Percentiles rank a stretch among this genome's conserved stretches.
phyloP scores from a whole-genome alignment of 2,113 vertebrate genomes.

The Ciconia maguari region DNA sequence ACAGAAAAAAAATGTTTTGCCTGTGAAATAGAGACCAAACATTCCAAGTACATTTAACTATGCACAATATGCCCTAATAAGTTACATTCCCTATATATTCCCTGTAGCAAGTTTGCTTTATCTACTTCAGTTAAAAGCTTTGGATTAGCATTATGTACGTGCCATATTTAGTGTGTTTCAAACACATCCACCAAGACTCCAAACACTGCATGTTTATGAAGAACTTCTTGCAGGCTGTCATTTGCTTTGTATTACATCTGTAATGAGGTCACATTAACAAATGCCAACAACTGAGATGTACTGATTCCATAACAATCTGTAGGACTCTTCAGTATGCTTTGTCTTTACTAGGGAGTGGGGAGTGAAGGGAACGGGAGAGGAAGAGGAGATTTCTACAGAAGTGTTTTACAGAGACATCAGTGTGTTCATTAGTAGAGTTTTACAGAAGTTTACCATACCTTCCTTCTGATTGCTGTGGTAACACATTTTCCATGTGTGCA shows the following conservation, averaged over 20 bases:
- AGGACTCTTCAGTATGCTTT: not conserved
- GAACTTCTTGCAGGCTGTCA: not conserved
- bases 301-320: not conserved
- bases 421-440: not conserved
- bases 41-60: not conserved
- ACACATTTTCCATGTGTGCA: not conserved
- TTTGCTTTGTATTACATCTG: not conserved
- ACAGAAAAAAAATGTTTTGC: not conserved
- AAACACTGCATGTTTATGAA: not conserved
- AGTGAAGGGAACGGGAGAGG: not conserved
- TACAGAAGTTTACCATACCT: not conserved
- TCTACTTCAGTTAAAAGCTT: constrained; percentile 40
- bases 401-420: constrained; percentile 2
- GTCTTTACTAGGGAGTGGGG: not conserved
- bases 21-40: not conserved
- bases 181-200: not conserved
- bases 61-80: constrained; percentile 9
- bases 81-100: constrained; percentile 32
- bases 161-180: not conserved
- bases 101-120: constrained; percentile 32
- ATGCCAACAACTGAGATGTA: not conserved
- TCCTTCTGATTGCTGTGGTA: constrained; percentile 21
- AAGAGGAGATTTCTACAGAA: not conserved
- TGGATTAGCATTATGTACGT: not conserved
- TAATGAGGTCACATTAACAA: not conserved